phyloP scores from a whole-genome alignment of 2,113 vertebrate species.

The Myrmophylax atrothorax region DNA sequence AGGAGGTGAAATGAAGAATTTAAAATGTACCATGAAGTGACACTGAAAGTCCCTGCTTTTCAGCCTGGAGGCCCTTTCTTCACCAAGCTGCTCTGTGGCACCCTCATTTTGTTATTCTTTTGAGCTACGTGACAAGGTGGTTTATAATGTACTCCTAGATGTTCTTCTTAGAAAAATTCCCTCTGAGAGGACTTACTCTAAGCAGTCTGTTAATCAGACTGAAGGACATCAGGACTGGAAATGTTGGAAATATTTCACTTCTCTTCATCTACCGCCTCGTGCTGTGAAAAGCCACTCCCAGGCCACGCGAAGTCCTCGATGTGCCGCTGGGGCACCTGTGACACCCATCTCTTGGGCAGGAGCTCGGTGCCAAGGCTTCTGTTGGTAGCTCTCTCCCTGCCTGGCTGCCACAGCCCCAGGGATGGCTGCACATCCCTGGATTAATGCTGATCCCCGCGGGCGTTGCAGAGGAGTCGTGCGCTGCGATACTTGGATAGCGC shows the following conservation, averaged over 20 bases:
- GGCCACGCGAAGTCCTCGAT: accelerated
- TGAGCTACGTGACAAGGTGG: not conserved
- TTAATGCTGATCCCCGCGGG: not conserved
- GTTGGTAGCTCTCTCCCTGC: not conserved
- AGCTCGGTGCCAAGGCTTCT: not conserved
- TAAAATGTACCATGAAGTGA: not conserved
- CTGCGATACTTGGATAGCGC: not conserved
- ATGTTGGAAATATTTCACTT: not conserved
- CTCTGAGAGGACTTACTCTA: not conserved
- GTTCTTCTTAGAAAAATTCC: not conserved
- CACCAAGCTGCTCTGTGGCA: not conserved
- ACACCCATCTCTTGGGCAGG: not conserved
- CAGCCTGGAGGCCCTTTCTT: not conserved
- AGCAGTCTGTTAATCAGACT: not conserved
- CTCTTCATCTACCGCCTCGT: not conserved
- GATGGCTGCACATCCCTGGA: not conserved
- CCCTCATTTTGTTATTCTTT: not conserved
- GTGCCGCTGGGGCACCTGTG: not conserved
- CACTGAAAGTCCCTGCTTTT: not conserved
- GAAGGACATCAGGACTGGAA: not conserved
- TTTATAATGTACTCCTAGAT: not conserved
- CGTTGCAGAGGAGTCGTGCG: not conserved
- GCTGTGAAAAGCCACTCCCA: accelerated
- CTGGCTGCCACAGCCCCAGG: not conserved
- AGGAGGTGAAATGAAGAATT: not conserved